These are phyloP conservation scores for Podilymbus podiceps DNA, from an alignment of 2,113 vertebrate species.

Conservation along the genomic window DNA sequence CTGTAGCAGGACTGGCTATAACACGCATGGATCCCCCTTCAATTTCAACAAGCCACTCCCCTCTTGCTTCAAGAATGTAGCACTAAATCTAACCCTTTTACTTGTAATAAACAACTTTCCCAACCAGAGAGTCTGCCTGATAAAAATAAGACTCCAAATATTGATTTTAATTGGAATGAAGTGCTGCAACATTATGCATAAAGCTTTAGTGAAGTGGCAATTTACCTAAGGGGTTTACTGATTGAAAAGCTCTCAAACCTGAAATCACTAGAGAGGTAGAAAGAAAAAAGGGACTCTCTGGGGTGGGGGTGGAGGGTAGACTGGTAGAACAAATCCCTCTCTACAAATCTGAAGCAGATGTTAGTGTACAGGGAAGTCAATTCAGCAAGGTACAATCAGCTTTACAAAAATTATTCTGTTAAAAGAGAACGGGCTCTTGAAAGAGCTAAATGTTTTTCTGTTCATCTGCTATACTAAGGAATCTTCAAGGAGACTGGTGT, in stretches of 20 bases:
- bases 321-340: slow-evolving; percentile 68
- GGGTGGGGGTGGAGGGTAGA: slow-evolving; percentile 24
- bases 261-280: slow-evolving; percentile 69
- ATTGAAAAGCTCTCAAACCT: slow-evolving; percentile 84
- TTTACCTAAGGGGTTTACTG: slow-evolving; percentile 83
- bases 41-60: slow-evolving; percentile 1
- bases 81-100: slow-evolving; percentile 53
- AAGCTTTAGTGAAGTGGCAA: slow-evolving; percentile 86
- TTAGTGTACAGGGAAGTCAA: slow-evolving; percentile 67
- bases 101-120: slow-evolving; percentile 66
- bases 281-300: slow-evolving; percentile 13
- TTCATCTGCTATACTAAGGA: slow-evolving; percentile 82
- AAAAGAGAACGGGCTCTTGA: slow-evolving; percentile 70
- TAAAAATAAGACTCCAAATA: slow-evolving; percentile 80
- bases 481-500: slow-evolving; percentile 86
- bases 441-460: slow-evolving; percentile 73
- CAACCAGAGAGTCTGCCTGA: slow-evolving; percentile 51
- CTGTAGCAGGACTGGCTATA: not conserved
- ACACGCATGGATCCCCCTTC: rapidly evolving
- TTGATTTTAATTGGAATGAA: slow-evolving; percentile 91
- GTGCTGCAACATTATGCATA: slow-evolving; percentile 87
- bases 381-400: slow-evolving; percentile 69
- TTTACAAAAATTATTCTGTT: slow-evolving; percentile 74
- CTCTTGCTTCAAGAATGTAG: not conserved
- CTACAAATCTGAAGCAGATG: slow-evolving; percentile 70